These are phyloP conservation scores for Rotaria magnacalcarata DNA, from an alignment of 2,888 invertebrate genomes.

Conservation along the genomic window DNA sequence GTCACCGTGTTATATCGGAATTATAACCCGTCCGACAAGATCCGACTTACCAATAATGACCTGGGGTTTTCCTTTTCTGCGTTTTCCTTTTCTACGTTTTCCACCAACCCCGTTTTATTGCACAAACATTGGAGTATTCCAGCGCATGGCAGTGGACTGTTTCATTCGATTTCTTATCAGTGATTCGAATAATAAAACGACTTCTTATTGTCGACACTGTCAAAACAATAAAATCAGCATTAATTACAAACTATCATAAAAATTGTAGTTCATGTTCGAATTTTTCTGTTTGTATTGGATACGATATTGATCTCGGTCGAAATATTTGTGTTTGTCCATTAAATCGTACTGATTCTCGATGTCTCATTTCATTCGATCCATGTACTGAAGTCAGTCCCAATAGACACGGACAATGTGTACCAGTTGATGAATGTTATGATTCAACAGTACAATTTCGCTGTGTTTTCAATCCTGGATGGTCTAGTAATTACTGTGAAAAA, in stretches of 20 bases:
- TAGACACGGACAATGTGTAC: not conserved
- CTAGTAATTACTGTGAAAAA: not conserved
- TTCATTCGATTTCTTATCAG: not conserved
- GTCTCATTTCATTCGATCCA: not conserved
- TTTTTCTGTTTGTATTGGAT: not conserved
- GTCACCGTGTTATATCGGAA: no score
- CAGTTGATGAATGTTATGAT: not conserved
- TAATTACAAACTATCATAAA: no score
- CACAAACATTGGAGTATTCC: no score
- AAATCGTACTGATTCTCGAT: not conserved
- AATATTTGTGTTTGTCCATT: slow-evolving; percentile 10
- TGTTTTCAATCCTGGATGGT: not conserved
- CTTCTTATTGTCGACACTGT: not conserved
- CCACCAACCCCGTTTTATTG: no score
- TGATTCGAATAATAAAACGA: not conserved
- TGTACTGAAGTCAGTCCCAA: not conserved
- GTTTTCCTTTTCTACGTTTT: no score
- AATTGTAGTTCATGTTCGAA: not conserved
- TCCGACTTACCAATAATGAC: no score
- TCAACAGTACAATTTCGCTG: not conserved
- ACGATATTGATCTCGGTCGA: not conserved
- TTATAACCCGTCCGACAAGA: no score
- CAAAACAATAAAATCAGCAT: not conserved
- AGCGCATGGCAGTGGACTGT: not conserved
- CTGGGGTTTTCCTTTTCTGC: no score